These are phyloP conservation scores for Xylota segnis DNA, from an alignment of 2,888 invertebrate species.

Conservation along the genomic window DNA sequence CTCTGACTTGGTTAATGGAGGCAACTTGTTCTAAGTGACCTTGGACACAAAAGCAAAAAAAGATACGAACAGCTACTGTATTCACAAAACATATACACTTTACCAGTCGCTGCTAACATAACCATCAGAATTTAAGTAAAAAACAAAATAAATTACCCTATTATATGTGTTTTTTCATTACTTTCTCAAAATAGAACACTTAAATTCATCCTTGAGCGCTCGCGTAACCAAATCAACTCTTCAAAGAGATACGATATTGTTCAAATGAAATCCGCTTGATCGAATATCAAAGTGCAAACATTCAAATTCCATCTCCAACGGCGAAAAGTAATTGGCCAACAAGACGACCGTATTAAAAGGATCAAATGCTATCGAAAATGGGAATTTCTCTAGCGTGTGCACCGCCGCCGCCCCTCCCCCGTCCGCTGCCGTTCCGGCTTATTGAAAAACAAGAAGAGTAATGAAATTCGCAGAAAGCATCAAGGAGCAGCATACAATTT, in stretches of 20 bases:
- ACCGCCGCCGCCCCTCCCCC: too few relatives aligned
- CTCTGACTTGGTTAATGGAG: too few relatives aligned
- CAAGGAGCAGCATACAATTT: slow-evolving; percentile 15
- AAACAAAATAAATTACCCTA: slow-evolving; percentile 11
- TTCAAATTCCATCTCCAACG: slow-evolving; percentile 40
- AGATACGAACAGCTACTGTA: too few relatives aligned
- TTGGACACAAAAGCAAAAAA: too few relatives aligned
- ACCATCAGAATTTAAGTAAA: slow-evolving; percentile 17
- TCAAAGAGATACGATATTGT: slow-evolving; percentile 30
- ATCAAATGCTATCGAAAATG: slow-evolving; percentile 46
- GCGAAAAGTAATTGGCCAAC: slow-evolving; percentile 56
- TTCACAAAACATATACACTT: too few relatives aligned
- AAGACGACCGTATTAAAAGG: slow-evolving; percentile 39
- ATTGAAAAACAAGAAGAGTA: slow-evolving; percentile 37
- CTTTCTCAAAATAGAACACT: not conserved
- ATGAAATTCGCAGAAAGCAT: slow-evolving; percentile 51
- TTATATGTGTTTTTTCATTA: not conserved
- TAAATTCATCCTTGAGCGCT: not conserved
- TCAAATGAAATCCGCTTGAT: slow-evolving; percentile 59
- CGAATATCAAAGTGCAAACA: slow-evolving; percentile 61
- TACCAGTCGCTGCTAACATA: not conserved
- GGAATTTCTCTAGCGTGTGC: not conserved
- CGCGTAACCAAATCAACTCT: slow-evolving; percentile 33
- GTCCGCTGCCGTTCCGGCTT: not conserved
- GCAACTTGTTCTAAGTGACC: too few relatives aligned